phyloP scores from a whole-genome alignment of 2,888 invertebrate species.

The Hyposoter dolosus region DNA sequence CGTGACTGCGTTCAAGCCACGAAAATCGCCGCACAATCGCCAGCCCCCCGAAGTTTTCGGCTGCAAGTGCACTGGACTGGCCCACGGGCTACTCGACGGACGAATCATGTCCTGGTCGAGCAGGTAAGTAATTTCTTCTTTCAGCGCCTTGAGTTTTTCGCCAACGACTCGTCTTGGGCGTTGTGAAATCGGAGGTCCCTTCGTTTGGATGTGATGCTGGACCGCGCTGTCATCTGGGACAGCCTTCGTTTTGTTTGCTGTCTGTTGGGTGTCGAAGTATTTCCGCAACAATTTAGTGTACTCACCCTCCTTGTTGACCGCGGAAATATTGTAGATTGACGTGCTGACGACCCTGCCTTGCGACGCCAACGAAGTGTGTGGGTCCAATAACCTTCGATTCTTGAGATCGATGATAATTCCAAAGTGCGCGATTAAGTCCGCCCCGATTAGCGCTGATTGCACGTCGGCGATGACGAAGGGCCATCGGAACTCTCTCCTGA shows the following conservation, averaged over 20 bases:
- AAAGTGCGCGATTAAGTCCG: too few relatives aligned
- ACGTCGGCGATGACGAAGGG: too few relatives aligned
- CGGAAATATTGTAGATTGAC: neutral
- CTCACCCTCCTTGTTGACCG: neutral
- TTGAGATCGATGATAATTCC: slow-evolving; percentile 55
- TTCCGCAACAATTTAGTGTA: neutral
- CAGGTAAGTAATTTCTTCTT: slow-evolving; percentile 77
- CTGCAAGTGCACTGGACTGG: slow-evolving; percentile 72
- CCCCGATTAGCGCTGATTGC: too few relatives aligned
- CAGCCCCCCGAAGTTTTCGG: slow-evolving; percentile 70
- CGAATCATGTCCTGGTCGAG: slow-evolving; percentile 81
- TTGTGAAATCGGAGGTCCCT: neutral
- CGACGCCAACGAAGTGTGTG: neutral
- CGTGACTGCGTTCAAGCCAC: slow-evolving; percentile 71
- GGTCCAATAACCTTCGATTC: slow-evolving; percentile 42
- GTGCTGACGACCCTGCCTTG: too few relatives aligned
- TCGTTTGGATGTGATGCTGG: neutral
- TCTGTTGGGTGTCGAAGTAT: neutral
- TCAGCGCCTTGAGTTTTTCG: slow-evolving; percentile 74
- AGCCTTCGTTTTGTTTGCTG: neutral
- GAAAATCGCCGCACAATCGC: slow-evolving; percentile 72
- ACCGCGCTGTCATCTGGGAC: neutral
- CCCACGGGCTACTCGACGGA: slow-evolving; percentile 80
- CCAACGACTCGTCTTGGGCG: slow-evolving; percentile 66
- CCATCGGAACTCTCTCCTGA: too few relatives aligned